Conservation (phyloP, 2,888 invertebrate species). For the Watsonalla cultraria region DNA sequence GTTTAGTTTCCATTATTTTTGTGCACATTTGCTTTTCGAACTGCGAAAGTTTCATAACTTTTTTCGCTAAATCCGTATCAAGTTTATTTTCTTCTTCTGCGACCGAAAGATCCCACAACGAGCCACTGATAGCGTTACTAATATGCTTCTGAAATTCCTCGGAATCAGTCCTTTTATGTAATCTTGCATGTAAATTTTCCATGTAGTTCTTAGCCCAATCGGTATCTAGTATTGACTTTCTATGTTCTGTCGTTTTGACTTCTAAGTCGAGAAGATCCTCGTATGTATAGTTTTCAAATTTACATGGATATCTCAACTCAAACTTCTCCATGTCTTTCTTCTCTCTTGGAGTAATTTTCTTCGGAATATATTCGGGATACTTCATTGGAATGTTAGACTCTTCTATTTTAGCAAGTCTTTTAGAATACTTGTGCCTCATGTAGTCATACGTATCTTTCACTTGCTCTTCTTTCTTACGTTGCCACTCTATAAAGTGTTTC, state of each 20-base stretch:
- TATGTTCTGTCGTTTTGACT: constrained; percentile 41
- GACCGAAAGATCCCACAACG: constrained; percentile 75
- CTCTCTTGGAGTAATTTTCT: constrained; percentile 32
- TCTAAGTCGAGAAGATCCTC: constrained; percentile 55
- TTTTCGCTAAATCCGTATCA: constrained; percentile 72
- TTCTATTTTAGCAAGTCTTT: constrained; percentile 48
- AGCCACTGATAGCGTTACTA: constrained; percentile 63
- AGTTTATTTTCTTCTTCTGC: constrained; percentile 72
- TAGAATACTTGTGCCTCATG: constrained; percentile 61
- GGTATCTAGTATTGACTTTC: constrained; percentile 43
- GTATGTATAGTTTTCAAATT: constrained; percentile 60
- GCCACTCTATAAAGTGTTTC: constrained; percentile 77
- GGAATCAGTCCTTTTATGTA: constrained; percentile 55
- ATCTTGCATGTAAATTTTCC: constrained; percentile 64
- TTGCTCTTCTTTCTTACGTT: constrained; percentile 67
- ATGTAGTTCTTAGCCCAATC: constrained; percentile 71
- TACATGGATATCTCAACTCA: constrained; percentile 48
- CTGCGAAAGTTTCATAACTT: constrained; percentile 79
- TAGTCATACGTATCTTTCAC: constrained; percentile 63
- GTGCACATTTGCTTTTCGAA: constrained; percentile 83
- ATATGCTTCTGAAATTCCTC: constrained; percentile 71
- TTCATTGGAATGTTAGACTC: constrained; percentile 39
- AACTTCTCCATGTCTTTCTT: constrained; percentile 58
- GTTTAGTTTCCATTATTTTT: constrained; percentile 80
- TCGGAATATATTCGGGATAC: constrained; percentile 16